A percentile compares a stretch with the other conserved stretches of the same genome.
Conservation (phyloP, 2,797 vertebrate species). For the Microctenopoma lineatum region DNA sequence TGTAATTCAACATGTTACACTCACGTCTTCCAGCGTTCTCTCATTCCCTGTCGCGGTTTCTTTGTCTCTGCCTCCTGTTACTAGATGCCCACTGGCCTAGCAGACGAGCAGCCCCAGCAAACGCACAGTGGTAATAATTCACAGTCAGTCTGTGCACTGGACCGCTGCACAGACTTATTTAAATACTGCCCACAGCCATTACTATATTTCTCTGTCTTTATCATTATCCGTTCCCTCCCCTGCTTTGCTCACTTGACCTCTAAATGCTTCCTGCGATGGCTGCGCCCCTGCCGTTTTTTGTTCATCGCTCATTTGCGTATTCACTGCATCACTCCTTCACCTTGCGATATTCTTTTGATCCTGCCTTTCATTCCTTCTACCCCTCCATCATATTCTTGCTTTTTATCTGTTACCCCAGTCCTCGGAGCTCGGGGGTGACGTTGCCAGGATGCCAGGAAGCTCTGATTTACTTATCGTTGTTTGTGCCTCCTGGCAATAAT, state of each 20-base stretch:
- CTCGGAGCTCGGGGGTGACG: constrained; percentile 21
- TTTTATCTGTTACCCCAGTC: constrained; percentile 23
- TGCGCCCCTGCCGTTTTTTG: background rate
- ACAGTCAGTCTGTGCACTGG: constrained; percentile 70
- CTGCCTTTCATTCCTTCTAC: constrained; percentile 9
- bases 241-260: constrained; percentile 54
- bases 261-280: constrained; percentile 15
- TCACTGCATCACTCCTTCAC: constrained; percentile 22
- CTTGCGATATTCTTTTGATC: constrained; percentile 5
- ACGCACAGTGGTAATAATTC: constrained; percentile 70
- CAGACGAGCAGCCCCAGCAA: constrained; percentile 62
- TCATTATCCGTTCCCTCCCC: constrained; percentile 33
- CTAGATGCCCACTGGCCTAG: constrained; percentile 43
- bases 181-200: constrained; percentile 76
- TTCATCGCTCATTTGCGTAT: constrained; percentile 27
- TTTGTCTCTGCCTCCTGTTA: constrained; percentile 57
- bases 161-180: constrained; percentile 71
- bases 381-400: constrained; percentile 2
- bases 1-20: constrained; percentile 22
- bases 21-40: constrained; percentile 17
- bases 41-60: constrained; percentile 19
- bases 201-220: constrained; percentile 54
- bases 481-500: constrained; percentile 45
- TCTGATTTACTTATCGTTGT: constrained; percentile 59
- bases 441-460: constrained; percentile 34